A percentile compares a stretch with the other conserved stretches of the same genome.
phyloP scores from a whole-genome alignment of 2,888 invertebrate genomes.

The Coenonympha arcania region DNA sequence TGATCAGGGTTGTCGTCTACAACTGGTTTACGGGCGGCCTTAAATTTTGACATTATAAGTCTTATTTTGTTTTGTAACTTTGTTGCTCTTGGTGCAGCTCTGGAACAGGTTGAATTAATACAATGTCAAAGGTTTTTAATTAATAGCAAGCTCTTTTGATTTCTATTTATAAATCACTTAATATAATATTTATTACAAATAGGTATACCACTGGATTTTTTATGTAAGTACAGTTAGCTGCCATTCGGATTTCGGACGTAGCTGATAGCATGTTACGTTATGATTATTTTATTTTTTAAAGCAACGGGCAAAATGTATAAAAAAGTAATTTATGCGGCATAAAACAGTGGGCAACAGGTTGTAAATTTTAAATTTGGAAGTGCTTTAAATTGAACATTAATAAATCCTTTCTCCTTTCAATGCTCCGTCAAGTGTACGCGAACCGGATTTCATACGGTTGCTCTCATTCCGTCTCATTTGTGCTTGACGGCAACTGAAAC shows the following conservation, averaged over 20 bases:
- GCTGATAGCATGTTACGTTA: no score
- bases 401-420: conserved; percentile 19
- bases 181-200: no score
- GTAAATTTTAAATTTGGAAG: conserved; percentile 6
- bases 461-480: conserved; percentile 20
- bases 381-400: background rate
- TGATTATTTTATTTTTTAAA: no score
- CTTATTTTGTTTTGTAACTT: background rate
- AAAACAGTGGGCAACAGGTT: background rate
- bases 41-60: conserved; percentile 1
- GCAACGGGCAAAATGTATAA: no score
- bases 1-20: conserved; percentile 14
- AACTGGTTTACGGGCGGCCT: conserved; percentile 15
- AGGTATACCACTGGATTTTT: no score
- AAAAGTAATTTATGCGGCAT: background rate
- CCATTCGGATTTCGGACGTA: no score
- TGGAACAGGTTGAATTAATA: background rate
- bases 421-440: conserved; percentile 18
- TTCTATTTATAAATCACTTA: no score
- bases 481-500: conserved; percentile 3
- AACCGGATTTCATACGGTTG: conserved; percentile 21
- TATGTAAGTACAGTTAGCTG: no score
- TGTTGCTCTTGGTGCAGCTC: background rate
- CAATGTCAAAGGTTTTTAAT: no score
- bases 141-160: no score